phyloP scores from a whole-genome alignment of 64 coral and sea anemone genomes.

The Montipora cactus region DNA sequence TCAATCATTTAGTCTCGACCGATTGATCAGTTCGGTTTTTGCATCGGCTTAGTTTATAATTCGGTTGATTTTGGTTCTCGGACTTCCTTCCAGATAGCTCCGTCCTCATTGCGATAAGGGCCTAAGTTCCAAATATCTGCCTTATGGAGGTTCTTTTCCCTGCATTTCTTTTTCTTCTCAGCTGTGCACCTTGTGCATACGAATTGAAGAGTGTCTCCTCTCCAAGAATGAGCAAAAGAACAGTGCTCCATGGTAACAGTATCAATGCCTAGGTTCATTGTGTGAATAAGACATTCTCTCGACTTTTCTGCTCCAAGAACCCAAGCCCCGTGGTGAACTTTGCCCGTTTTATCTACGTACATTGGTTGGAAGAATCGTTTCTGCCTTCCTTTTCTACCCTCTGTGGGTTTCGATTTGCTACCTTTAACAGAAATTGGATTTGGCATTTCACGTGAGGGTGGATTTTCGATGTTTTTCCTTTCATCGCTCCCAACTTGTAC shows the following conservation, averaged over 20 bases:
- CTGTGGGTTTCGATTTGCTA: neutral
- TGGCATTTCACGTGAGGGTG: no score
- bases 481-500: neutral
- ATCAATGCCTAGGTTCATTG: neutral
- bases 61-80: no score
- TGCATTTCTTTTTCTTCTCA: neutral
- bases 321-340: slow-evolving; percentile 42
- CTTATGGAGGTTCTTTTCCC: neutral
- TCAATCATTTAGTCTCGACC: no score
- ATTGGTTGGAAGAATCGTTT: neutral
- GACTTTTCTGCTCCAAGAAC: slow-evolving; percentile 26
- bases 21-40: no score
- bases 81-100: slow-evolving; percentile 26
- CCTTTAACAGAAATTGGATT: neutral
- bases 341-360: slow-evolving; percentile 12
- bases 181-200: slow-evolving; percentile 18
- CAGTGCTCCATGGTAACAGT: neutral
- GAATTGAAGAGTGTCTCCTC: slow-evolving; percentile 42
- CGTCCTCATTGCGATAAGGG: slow-evolving; percentile 1
- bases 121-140: slow-evolving; percentile 34
- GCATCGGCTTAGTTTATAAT: no score
- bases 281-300: neutral
- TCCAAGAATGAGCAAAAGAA: slow-evolving; percentile 46
- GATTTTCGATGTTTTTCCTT: neutral
- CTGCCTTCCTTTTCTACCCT: neutral